These are phyloP conservation scores for Proteles cristata DNA, from an alignment of 2,113 vertebrate genomes.

Conservation along the genomic window DNA sequence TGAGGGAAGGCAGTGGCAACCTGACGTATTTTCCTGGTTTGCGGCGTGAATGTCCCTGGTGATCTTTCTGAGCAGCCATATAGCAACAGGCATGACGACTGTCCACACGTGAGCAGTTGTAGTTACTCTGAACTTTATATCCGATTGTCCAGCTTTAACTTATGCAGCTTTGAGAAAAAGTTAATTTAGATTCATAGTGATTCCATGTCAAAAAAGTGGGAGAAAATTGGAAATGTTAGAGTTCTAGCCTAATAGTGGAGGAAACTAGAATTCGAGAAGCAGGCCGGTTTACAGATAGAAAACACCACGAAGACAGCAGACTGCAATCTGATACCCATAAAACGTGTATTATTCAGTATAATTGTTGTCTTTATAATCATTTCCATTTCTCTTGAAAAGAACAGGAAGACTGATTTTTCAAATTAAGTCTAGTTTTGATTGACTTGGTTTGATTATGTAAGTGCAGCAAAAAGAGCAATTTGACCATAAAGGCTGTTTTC, in stretches of 20 bases:
- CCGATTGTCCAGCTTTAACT: not conserved
- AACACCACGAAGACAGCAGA: not conserved
- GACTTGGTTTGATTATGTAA: not conserved
- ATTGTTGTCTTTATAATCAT: not conserved
- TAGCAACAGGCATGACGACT: not conserved
- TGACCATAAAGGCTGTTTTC: not conserved
- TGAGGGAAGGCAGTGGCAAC: not conserved
- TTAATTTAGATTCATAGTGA: not conserved
- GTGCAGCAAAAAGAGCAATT: not conserved
- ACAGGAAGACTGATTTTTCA: not conserved
- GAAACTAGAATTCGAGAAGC: not conserved
- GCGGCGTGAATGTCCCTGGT: not conserved
- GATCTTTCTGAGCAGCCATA: not conserved
- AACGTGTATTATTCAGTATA: not conserved
- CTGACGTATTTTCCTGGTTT: not conserved
- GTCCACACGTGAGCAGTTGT: not conserved
- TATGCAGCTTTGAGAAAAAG: not conserved
- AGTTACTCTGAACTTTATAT: not conserved
- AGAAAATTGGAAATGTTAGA: not conserved
- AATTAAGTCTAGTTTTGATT: not conserved
- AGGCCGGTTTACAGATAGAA: not conserved
- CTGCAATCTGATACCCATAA: not conserved
- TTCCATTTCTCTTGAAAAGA: not conserved
- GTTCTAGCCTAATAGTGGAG: not conserved
- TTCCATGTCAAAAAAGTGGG: not conserved